A percentile compares a stretch with the other conserved stretches of the same genome.
phyloP scores from a whole-genome alignment of 2,113 vertebrate species.

The Diadophis punctatus region DNA sequence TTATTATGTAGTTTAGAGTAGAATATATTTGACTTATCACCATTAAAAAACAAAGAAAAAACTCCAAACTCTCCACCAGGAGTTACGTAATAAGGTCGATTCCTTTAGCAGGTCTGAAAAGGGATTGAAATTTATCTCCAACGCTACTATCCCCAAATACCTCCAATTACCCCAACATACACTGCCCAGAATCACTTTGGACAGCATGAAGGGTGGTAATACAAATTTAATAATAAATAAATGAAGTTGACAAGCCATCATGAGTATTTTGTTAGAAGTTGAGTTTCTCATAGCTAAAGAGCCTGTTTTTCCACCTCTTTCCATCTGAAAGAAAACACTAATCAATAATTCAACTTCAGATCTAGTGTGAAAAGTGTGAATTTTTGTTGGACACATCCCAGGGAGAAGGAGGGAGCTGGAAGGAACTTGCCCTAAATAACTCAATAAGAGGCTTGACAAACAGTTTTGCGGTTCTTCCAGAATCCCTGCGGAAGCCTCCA shows the following conservation, averaged over 20 bases:
- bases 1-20: not conserved
- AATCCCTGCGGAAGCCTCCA: conserved; percentile 30
- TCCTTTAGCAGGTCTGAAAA: not conserved
- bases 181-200: not conserved
- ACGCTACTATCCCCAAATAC: not conserved
- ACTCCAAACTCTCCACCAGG: not conserved
- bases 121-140: not conserved
- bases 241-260: not conserved
- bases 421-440: not conserved
- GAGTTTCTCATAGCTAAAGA: not conserved
- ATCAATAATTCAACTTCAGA: not conserved
- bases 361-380: not conserved
- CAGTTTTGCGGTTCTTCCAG: not conserved
- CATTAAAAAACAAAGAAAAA: not conserved
- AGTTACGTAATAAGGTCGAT: not conserved
- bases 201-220: not conserved
- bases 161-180: not conserved
- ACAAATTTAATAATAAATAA: not conserved
- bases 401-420: not conserved
- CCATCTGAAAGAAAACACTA: not conserved
- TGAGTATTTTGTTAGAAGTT: not conserved
- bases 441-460: conserved; percentile 7
- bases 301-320: not conserved
- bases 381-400: not conserved
- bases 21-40: not conserved